Base-by-base conservation (phyloP, 2,797 vertebrate species). In the Rhynchonycteris naso region DNA sequence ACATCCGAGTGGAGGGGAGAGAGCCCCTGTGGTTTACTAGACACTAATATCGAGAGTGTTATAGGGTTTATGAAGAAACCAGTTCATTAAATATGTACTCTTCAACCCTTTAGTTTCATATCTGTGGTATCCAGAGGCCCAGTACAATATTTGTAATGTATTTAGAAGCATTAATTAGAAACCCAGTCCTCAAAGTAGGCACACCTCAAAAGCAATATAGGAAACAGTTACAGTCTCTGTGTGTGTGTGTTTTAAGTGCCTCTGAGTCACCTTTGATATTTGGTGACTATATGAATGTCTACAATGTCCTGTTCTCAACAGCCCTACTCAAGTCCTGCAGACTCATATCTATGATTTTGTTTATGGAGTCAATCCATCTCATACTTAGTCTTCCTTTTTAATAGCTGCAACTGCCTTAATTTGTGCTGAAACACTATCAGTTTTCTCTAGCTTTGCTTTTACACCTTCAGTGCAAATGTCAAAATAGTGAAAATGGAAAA, bases 41-140 rank as follows among this genome's bases (percentile, higher is more conserved):
- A 68, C 0, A 71, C 3, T 78, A 28, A 16, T 2, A 3, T 7
- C 28, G n/a, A 16, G 3, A 7, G 5, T 22, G 8, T 3, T 30
- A 16, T 3, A 68, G 0, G 1, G 1, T 28, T 76, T 88, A 15
- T 75, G n/a, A 54, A 82, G 24, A 65, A 71, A 79, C 2, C 21
- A 35, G 18, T 26, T 65, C 30, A 75, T 79, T 82, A 84, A 63
- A 33, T 43, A 4, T 68, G 10, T 22, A 7, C 4, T 6, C 15
- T 28, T 78, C 19, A 63, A n/a, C 14, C 18, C 50, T 47, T 72
- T 56, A 21, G 6, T 50, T 24, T 63, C 16, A 61, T 66, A 38
- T 61, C 13, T 54, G 0, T 26, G 47, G 26, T 69, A 43, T 43
- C 22, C 54, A 68, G 68, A 63, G 14, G 74, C 43, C 18, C 54